Evolutionary conservation across 1,140 invertebrate species (phyloP), one percentile per base, ranked within the genome.

Genomic region (Hyles vespertilio): DNA sequence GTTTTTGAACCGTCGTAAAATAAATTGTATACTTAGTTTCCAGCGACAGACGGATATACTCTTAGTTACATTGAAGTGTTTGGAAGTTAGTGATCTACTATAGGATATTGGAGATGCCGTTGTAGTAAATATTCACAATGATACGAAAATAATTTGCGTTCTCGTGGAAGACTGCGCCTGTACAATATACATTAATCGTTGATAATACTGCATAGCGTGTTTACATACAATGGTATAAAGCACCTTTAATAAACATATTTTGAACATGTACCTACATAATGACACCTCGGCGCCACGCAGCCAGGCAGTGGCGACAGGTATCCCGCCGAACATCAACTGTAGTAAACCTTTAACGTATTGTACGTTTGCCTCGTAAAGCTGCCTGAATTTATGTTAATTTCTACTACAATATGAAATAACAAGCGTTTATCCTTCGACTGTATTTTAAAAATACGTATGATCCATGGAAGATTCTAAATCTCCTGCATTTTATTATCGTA

Each of bases 391-490:
- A 58, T 61, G 55, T 52, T 65, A 49, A 55, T 59, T 47, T 55
- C 49, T 65, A 56, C 51, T 54, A 61, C 36, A 58, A 61, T 55
- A 58, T 56, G 36, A 58, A 12, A 34, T 56, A 44, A 56, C 32
- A 47, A 56, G 52, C n/a, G 40, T 44, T 54, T 40, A 47, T 56
- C 43, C 10, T 71, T 65, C 63, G 66, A 72, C 61, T 79, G 82
- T 87, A 87, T 86, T 87, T 87, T 84, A 75, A 70, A 87, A 88
- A 86, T 86, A 88, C 84, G 66, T 66, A 69, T 64, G 61, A 69
- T 74, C 71, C 69, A 68, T 67, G 70, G 79, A 82, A 86, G 85
- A 88, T 88, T 88, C 75, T 77, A 69, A 87, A 87, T 84, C 85
- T 84, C 77, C 79, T 65, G 60, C 77, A 77, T 74, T 72, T 72